A percentile compares a stretch with the other conserved stretches of the same genome.
phyloP scores from a whole-genome alignment of 2,888 invertebrate species.

The Cephus spinipes region DNA sequence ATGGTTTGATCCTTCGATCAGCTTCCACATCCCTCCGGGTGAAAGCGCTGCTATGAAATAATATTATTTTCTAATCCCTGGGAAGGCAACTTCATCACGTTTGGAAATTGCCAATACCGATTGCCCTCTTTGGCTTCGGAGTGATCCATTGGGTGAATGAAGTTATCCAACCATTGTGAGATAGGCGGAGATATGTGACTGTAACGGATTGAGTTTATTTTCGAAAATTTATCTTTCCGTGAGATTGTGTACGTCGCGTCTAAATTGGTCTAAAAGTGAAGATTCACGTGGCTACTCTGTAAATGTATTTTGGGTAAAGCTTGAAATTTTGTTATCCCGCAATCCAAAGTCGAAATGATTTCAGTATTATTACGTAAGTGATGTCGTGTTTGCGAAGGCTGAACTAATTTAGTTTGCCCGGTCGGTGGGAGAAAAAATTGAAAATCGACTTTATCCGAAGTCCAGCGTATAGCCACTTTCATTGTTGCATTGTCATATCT shows the following conservation, averaged over 20 bases:
- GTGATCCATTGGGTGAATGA: conserved; percentile 8
- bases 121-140: conserved; percentile 3
- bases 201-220: neutral
- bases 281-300: neutral
- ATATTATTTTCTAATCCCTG: conserved; percentile 13
- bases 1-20: neutral
- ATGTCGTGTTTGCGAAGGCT: neutral
- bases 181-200: neutral
- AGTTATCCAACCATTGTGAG: conserved; percentile 8
- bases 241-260: neutral
- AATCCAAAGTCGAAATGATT: neutral
- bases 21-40: neutral
- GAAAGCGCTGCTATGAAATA: neutral
- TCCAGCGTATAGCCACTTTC: neutral
- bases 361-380: neutral
- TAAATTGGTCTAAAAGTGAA: neutral
- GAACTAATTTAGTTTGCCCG: neutral
- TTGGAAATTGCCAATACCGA: conserved; percentile 23
- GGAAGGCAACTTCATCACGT: conserved; percentile 9
- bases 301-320: neutral
- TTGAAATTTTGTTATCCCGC: neutral
- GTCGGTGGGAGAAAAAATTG: neutral
- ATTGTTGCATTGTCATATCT: neutral
- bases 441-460: neutral
- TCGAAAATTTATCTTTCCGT: neutral